Conservation (phyloP, 2,797 vertebrate species). For the Amphiprion clarkii region DNA sequence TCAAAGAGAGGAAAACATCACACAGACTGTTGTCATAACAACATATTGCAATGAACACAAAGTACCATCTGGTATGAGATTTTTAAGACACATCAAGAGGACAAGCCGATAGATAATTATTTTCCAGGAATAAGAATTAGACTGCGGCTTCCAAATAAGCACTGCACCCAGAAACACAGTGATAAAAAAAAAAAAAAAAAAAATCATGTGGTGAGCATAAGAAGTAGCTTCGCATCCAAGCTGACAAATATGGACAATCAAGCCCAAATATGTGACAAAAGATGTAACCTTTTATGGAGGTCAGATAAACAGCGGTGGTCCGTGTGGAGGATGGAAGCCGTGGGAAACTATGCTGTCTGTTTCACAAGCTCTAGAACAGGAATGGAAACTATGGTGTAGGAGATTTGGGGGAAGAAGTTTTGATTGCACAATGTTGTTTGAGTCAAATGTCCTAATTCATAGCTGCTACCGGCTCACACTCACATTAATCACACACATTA, state of each 20-base stretch:
- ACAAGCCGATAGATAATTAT: conserved; percentile 79
- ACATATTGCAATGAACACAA: conserved; percentile 85
- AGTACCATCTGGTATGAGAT: conserved; percentile 80
- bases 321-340: conserved; percentile 2
- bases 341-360: conserved; percentile 12
- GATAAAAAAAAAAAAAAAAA: conserved; percentile 5
- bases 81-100: conserved; percentile 80
- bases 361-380: conserved; percentile 14
- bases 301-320: conserved; percentile 7
- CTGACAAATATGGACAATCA: conserved; percentile 11
- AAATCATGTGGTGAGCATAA: not conserved
- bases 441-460: conserved; percentile 65
- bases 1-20: conserved; percentile 80
- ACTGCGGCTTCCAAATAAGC: conserved; percentile 25
- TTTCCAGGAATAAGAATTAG: conserved; percentile 71
- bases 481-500: conserved; percentile 73
- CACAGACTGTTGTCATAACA: conserved; percentile 87
- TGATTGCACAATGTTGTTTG: conserved; percentile 47
- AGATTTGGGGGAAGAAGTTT: conserved; percentile 42
- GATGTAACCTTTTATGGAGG: conserved; percentile 15
- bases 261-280: not conserved
- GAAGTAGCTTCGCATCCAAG: conserved; percentile 18
- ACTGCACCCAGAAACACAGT: not conserved
- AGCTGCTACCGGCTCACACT: conserved; percentile 53
- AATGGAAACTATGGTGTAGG: conserved; percentile 32